Conservation (phyloP, 2,888 invertebrate genomes). For the Pollenia griseotomentosa region DNA sequence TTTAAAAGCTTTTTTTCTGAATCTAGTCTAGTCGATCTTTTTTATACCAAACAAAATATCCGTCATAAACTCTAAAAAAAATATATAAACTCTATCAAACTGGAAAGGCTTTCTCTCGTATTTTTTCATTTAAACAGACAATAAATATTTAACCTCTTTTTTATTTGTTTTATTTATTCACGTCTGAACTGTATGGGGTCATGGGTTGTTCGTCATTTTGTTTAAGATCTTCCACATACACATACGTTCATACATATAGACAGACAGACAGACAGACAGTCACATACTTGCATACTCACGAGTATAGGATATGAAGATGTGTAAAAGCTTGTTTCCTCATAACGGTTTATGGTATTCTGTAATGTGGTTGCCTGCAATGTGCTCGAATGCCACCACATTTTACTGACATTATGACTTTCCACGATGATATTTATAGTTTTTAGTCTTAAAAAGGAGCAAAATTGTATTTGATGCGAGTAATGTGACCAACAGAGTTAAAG, state of each 20-base stretch:
- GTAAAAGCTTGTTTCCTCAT: conserved; percentile 51
- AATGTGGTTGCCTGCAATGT: conserved; percentile 68
- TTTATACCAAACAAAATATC: not conserved
- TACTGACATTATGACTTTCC: conserved; percentile 73
- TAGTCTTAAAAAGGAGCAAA: conserved; percentile 43
- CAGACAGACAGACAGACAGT: not conserved
- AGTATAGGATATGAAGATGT: conserved; percentile 36
- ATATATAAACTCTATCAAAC: no score
- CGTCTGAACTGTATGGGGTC: conserved; percentile 25
- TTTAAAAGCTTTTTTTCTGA: not conserved
- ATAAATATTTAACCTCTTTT: not conserved
- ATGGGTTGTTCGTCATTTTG: conserved; percentile 30
- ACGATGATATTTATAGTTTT: conserved; percentile 68
- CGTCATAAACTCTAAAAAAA: no score
- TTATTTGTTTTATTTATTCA: not conserved
- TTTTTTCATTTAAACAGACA: conserved; percentile 8
- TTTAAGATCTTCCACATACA: not conserved
- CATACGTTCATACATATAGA: not conserved
- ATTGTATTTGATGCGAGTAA: not conserved
- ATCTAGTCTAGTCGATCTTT: not conserved
- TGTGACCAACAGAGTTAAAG: conserved; percentile 32
- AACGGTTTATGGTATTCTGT: conserved; percentile 67
- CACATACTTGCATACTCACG: not conserved
- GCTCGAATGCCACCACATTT: conserved; percentile 68
- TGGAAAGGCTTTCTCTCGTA: not conserved